Percentiles rank a stretch among this genome's conserved stretches.
These are phyloP conservation scores for Bombus terrestris DNA, from an alignment of 1,140 invertebrate genomes.

Conservation along the genomic window DNA sequence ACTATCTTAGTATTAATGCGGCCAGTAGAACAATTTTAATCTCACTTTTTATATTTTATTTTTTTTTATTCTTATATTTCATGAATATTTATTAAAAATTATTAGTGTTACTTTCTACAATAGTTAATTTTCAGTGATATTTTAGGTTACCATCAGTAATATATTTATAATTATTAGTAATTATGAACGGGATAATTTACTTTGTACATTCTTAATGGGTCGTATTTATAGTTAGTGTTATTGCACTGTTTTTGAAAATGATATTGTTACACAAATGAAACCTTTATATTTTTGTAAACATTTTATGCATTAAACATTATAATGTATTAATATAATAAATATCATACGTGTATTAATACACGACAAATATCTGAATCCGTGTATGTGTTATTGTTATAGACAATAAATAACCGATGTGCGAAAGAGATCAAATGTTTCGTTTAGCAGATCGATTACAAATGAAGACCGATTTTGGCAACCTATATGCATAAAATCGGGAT, in stretches of 20 bases:
- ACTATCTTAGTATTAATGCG: neutral
- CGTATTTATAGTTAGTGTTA: neutral
- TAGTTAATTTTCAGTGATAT: neutral
- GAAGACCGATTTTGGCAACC: neutral
- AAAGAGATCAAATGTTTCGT: neutral
- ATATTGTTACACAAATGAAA: neutral
- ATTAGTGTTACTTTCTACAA: neutral
- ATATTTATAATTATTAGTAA: neutral
- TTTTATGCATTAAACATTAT: neutral
- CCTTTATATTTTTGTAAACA: conserved; percentile 39
- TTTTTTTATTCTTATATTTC: conserved; percentile 1
- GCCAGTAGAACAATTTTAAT: conserved; percentile 5
- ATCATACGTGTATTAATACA: neutral
- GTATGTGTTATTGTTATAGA: neutral
- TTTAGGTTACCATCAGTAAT: neutral
- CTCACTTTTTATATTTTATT: neutral
- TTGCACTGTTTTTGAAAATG: neutral
- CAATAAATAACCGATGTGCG: neutral
- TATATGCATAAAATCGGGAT: neutral
- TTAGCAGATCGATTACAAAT: neutral
- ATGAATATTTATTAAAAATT: neutral
- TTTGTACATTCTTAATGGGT: neutral
- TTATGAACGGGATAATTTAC: neutral
- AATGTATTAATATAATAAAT: conserved; percentile 15
- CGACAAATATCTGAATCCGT: neutral